Conservation (phyloP, 2,113 vertebrate genomes). For the Gambusia affinis region DNA sequence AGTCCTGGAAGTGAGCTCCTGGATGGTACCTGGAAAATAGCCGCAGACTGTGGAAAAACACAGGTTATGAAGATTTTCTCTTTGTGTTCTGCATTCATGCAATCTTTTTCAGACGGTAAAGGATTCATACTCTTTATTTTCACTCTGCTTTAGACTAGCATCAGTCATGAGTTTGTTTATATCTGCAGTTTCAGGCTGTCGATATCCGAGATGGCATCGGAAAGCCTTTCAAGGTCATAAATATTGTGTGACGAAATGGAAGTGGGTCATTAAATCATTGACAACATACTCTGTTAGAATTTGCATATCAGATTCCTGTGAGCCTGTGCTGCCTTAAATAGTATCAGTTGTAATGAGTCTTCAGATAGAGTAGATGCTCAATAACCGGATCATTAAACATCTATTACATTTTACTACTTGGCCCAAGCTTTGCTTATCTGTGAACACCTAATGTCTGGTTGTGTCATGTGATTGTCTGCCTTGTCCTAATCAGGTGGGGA, state of each 20-base stretch:
- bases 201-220: constrained; percentile 15
- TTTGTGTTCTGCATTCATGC: constrained; percentile 1
- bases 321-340: constrained; percentile 13
- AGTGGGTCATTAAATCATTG: constrained; percentile 45
- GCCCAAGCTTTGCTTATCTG: constrained; percentile 26
- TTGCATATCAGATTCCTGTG: constrained; percentile 9
- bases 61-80: constrained; percentile 1
- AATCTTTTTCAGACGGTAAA: neutral
- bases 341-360: neutral
- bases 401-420: constrained; percentile 3
- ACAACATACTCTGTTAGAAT: constrained; percentile 1
- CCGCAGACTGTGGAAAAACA: constrained; percentile 12
- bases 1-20: constrained; percentile 25
- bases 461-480: constrained; percentile 41
- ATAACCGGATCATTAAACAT: constrained; percentile 3
- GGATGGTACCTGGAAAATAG: constrained; percentile 28
- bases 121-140: neutral
- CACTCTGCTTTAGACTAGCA: constrained; percentile 2
- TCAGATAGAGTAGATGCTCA: constrained; percentile 18
- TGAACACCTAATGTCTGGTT: constrained; percentile 19
- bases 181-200: constrained; percentile 37
- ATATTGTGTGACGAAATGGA: constrained; percentile 18
- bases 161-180: constrained; percentile 33
- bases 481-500: constrained; percentile 58
- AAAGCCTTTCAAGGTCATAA: constrained; percentile 45